These are phyloP conservation scores for Zophobas atratus DNA, from an alignment of 1,140 invertebrate genomes.

Conservation along the genomic window DNA sequence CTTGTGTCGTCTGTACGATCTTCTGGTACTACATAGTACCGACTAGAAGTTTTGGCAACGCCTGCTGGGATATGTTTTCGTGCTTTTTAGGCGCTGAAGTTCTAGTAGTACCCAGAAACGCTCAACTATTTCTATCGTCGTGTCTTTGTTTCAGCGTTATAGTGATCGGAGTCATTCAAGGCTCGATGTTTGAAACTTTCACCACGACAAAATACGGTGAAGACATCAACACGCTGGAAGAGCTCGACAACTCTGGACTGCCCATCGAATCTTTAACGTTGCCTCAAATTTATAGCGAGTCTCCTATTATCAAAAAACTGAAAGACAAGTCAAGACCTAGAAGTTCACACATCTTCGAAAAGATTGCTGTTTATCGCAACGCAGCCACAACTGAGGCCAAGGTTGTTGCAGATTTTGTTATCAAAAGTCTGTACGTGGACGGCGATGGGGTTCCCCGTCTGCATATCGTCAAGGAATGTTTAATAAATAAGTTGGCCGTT, in stretches of 20 bases:
- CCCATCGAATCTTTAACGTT: conserved; percentile 17
- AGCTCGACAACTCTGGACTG: conserved; percentile 34
- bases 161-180: neutral
- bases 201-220: conserved; percentile 19
- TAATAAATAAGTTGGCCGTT: conserved; percentile 63
- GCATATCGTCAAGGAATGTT: conserved; percentile 68
- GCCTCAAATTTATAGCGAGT: neutral
- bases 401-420: conserved; percentile 37
- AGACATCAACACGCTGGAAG: conserved; percentile 48
- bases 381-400: conserved; percentile 41
- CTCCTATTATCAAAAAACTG: too few species aligned
- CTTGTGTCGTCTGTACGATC: neutral
- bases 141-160: conserved; percentile 6
- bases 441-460: conserved; percentile 52
- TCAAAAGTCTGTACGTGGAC: conserved; percentile 23
- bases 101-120: neutral
- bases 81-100: neutral
- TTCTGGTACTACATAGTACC: neutral
- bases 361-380: neutral
- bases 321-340: too few species aligned
- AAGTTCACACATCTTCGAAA: too few species aligned
- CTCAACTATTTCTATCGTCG: neutral
- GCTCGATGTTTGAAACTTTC: neutral
- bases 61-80: neutral
- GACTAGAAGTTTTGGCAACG: neutral